Evolutionary conservation across 2,797 vertebrate genomes (phyloP), one percentile per base, ranked within the genome.

Genomic region (Percopsis omiscomaycus): DNA sequence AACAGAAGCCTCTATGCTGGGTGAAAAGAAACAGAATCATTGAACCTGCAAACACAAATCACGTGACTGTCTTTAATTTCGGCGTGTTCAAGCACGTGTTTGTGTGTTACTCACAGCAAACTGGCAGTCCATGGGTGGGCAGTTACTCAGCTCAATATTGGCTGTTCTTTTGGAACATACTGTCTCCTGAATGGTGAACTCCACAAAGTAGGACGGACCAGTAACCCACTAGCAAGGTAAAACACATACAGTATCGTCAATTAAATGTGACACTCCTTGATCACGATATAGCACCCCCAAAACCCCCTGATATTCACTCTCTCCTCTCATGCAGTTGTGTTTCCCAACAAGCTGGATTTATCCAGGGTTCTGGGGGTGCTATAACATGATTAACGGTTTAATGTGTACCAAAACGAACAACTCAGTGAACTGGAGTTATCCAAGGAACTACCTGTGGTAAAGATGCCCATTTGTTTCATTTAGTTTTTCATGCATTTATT

Each of bases 181-280:
- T 0, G 86, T 91, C 78, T 92, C 88, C 70, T 89, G 64, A 15
- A 92, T 88, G 44, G 78, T 89, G 83, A 90, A 92, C 68, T 89
- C 89, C 71, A 92, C 89, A 68, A 88, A 85, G 64, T 89, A 89
- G 37, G 81, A 59, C 0, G 85, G 82, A 16, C 86, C 83, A 42
- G 56, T 4, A 51, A 87, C 74, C 88, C 87, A 89, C 89, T 92
- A 75, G 22, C 22, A 22, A 52, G 1, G 59, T 64, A 67, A 15
- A 9, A 74, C 46, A 44, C 22, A 45, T 27, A 44, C 28, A 30
- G 15, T 22, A 22, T 22, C 22, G 22, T 22, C 22, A 22, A 22
- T 22, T 22, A 22, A 22, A 22, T 1, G 22, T 22, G 22, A 22
- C 22, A 22, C n/a, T n/a, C n/a, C n/a, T n/a, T n/a, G n/a, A n/a